These are phyloP conservation scores for Trididemnum clinides DNA, from an alignment of 23 tunicate species.

Conservation along the genomic window DNA sequence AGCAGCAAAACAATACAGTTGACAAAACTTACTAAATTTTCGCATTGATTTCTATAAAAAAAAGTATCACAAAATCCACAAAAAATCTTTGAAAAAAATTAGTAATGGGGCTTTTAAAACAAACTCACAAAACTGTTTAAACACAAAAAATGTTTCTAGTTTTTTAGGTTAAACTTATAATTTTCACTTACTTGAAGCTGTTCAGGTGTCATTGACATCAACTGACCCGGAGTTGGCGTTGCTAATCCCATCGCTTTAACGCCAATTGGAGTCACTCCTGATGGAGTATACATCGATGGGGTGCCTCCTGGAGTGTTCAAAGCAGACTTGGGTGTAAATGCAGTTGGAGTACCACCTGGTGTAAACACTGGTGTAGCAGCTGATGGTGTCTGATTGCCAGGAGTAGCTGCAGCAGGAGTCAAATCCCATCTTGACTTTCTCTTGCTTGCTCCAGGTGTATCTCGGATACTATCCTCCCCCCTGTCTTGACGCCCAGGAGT, in stretches of 20 bases:
- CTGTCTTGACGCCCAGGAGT: conserved; percentile 84
- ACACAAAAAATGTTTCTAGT: too few relatives aligned
- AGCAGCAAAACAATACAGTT: too few relatives aligned
- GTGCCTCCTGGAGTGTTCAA: conserved; percentile 90
- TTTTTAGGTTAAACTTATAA: too few relatives aligned
- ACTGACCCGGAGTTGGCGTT: conserved; percentile 87
- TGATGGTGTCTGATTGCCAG: conserved; percentile 93
- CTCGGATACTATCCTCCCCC: conserved; percentile 79
- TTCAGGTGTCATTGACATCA: conserved; percentile 93
- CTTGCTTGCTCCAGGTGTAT: conserved; percentile 93
- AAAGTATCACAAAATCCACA: too few relatives aligned
- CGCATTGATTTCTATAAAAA: too few relatives aligned
- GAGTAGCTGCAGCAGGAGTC: conserved; percentile 96
- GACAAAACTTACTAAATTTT: too few relatives aligned
- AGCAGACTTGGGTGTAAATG: conserved; percentile 85
- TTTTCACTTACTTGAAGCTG: conserved; percentile 55
- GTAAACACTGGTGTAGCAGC: conserved; percentile 88
- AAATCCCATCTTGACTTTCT: conserved; percentile 98
- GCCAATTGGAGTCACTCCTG: conserved; percentile 94
- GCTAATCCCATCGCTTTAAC: conserved; percentile 92
- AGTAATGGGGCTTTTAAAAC: too few relatives aligned
- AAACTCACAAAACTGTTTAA: too few relatives aligned
- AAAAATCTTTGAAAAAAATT: too few relatives aligned
- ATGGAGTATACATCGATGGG: conserved; percentile 96
- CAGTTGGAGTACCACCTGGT: conserved; percentile 91